Evolutionary conservation across 2,888 invertebrate species (phyloP).

Genomic region (Leptopilina drosophilae): DNA sequence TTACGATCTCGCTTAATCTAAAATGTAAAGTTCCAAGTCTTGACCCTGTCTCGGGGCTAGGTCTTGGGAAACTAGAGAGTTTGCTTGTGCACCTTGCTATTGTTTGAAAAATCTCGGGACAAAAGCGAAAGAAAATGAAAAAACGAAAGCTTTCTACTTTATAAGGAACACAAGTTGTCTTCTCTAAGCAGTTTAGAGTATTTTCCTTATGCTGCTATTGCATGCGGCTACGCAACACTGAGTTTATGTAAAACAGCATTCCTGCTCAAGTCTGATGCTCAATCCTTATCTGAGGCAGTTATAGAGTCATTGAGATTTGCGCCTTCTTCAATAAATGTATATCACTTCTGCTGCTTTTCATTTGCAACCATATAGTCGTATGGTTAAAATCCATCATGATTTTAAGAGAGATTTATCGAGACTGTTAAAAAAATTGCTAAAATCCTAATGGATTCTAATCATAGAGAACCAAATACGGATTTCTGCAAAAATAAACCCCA

Average conservation of each 20-base stretch:
- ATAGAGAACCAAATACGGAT: too few species aligned
- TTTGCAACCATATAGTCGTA: constrained; percentile 62
- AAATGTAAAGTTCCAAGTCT: constrained; percentile 65
- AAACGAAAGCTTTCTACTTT: constrained; percentile 5
- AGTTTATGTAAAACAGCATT: constrained; percentile 70
- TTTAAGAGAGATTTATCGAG: background rate
- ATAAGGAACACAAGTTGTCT: constrained; percentile 29
- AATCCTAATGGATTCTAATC: too few species aligned
- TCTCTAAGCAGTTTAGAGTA: constrained; percentile 6
- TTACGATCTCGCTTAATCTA: constrained; percentile 62
- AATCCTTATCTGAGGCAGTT: constrained; percentile 72
- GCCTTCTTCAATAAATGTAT: constrained; percentile 69
- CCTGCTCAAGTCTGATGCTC: constrained; percentile 58
- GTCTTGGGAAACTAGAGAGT: constrained; percentile 62
- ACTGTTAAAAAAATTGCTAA: too few species aligned
- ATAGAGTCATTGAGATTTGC: constrained; percentile 48
- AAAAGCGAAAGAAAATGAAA: constrained; percentile 3
- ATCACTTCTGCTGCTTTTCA: constrained; percentile 72
- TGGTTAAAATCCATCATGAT: constrained; percentile 50
- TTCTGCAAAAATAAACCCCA: too few species aligned
- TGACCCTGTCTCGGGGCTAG: constrained; percentile 52
- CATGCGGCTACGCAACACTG: constrained; percentile 44
- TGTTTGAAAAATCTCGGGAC: background rate
- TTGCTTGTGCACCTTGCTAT: background rate
- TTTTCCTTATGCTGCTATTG: background rate